Conservation (phyloP, 2,113 vertebrate genomes). For the Clarias magur region DNA sequence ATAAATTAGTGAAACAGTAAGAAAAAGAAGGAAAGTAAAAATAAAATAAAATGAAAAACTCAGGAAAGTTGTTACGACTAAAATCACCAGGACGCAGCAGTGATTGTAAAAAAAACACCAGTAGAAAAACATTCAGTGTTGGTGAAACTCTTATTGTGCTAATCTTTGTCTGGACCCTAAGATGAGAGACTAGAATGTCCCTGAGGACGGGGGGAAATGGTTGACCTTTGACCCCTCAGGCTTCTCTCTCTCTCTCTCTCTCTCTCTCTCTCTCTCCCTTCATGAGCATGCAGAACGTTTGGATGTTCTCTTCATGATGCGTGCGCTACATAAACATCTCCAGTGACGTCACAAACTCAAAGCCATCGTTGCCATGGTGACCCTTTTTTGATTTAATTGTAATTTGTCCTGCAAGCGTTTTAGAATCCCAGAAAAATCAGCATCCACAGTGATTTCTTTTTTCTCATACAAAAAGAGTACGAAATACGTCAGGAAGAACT, state of each 20-base stretch:
- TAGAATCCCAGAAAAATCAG: constrained; percentile 50
- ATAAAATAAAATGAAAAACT: neutral
- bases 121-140: constrained; percentile 14
- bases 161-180: too few relatives aligned
- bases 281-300: constrained; percentile 8
- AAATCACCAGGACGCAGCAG: constrained; percentile 22
- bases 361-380: constrained; percentile 17
- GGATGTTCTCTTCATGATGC: constrained; percentile 21
- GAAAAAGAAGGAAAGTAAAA: constrained; percentile 23
- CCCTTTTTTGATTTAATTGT: constrained; percentile 9
- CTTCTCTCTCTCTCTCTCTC: constrained; percentile 1
- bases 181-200: constrained; percentile 1
- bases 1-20: constrained; percentile 68
- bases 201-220: constrained; percentile 41
- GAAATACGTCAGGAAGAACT: constrained; percentile 46
- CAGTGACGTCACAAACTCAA: neutral
- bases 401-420: constrained; percentile 12
- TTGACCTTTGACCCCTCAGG: constrained; percentile 41
- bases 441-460: constrained; percentile 46
- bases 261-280: constrained; percentile 12
- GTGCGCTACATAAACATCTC: constrained; percentile 47
- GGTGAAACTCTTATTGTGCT: neutral
- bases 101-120: neutral
- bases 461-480: constrained; percentile 54
- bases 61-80: constrained; percentile 10